These are phyloP conservation scores for Ylistrum balloti DNA, from an alignment of 1,140 invertebrate genomes.

Conservation along the genomic window DNA sequence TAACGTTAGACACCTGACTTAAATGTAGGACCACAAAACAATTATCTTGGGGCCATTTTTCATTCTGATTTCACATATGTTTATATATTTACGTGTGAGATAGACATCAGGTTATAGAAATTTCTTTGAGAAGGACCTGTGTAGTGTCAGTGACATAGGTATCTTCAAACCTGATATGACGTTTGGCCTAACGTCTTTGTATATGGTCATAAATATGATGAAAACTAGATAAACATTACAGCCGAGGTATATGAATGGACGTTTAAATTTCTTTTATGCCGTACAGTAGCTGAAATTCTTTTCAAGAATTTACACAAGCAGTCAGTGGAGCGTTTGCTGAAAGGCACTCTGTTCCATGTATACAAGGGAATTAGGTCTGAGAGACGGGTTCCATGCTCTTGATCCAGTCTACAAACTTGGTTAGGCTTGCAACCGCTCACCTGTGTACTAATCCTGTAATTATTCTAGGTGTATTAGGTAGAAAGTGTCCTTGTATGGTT, in stretches of 20 bases:
- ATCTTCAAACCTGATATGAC: neutral
- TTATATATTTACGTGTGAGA: slow-evolving; percentile 3
- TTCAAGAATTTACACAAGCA: slow-evolving; percentile 18
- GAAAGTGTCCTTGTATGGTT: neutral
- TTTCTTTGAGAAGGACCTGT: neutral
- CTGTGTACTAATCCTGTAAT: neutral
- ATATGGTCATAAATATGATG: slow-evolving; percentile 33
- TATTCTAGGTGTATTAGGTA: neutral
- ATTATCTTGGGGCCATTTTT: neutral
- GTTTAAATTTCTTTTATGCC: slow-evolving; percentile 27
- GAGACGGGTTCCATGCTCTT: neutral
- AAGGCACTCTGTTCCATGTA: neutral
- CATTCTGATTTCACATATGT: slow-evolving; percentile 8
- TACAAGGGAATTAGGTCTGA: neutral
- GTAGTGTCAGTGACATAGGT: slow-evolving; percentile 16
- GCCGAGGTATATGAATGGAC: neutral
- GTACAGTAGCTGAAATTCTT: slow-evolving; percentile 24
- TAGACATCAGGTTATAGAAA: slow-evolving; percentile 10
- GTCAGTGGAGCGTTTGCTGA: neutral
- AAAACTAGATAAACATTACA: neutral
- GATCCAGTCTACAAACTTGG: neutral
- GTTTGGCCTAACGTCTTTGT: neutral
- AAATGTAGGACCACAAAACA: neutral
- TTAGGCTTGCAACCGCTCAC: neutral
- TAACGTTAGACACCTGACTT: neutral